A percentile compares a stretch with the other conserved stretches of the same genome.
phyloP scores from a whole-genome alignment of 2,113 vertebrate genomes.

The Nipponia nippon region DNA sequence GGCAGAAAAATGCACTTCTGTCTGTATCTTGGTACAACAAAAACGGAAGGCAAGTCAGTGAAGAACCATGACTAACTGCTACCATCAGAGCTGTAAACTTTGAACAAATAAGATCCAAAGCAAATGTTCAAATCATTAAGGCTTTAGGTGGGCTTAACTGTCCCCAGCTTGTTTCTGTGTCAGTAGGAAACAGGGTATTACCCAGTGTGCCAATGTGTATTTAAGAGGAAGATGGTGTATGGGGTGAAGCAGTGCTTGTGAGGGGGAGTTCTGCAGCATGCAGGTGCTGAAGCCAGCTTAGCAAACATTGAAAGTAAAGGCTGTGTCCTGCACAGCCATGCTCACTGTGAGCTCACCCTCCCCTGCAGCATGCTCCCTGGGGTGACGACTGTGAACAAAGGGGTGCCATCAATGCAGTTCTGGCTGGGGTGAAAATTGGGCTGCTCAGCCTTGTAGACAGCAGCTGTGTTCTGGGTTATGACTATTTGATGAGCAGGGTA shows the following conservation, averaged over 20 bases:
- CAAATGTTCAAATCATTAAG: neutral
- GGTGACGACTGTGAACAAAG: neutral
- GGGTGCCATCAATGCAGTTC: accelerated
- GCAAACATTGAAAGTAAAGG: neutral
- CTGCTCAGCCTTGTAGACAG: neutral
- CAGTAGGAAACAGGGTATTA: neutral
- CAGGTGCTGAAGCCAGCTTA: neutral
- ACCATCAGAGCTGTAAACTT: neutral
- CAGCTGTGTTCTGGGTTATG: neutral
- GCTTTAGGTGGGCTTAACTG: neutral
- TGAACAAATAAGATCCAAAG: neutral
- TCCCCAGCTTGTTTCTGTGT: neutral
- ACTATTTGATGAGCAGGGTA: neutral
- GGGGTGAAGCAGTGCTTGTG: neutral
- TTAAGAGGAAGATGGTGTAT: neutral
- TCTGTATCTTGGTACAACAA: neutral
- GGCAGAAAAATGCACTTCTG: neutral
- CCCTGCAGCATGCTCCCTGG: neutral
- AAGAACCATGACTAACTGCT: neutral
- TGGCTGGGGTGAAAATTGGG: neutral
- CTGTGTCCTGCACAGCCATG: neutral
- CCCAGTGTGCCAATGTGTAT: neutral
- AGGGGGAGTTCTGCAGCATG: neutral
- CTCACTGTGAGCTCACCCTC: accelerated
- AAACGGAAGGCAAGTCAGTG: neutral